Evolutionary conservation across 2,888 invertebrate genomes (phyloP).

Genomic region (Aquatica leii): DNA sequence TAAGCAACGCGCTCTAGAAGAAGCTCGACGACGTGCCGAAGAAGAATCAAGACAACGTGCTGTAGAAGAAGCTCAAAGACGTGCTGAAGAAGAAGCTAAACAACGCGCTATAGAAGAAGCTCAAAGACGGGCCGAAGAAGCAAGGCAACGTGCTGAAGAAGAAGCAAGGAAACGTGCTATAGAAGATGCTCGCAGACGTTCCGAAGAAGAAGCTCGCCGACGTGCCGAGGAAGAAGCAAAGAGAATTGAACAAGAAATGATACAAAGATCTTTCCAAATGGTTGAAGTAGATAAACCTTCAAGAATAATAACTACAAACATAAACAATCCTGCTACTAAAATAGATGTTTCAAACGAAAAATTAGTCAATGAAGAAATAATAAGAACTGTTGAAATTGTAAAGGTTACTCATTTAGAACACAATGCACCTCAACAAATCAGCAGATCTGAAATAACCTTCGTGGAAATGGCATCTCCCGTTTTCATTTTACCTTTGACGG

Average conservation of each 20-base stretch:
- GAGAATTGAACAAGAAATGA: no score
- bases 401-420: constrained; percentile 29
- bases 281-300: not conserved
- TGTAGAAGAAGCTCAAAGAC: constrained; percentile 38
- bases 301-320: not conserved
- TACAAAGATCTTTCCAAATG: not conserved
- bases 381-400: constrained; percentile 23
- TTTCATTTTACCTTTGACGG: constrained; percentile 68
- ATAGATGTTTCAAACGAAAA: not conserved
- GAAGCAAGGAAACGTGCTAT: constrained; percentile 10
- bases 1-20: not conserved
- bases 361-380: constrained; percentile 7
- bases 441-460: constrained; percentile 20
- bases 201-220: constrained; percentile 4
- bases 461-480: constrained; percentile 62
- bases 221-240: constrained; percentile 29
- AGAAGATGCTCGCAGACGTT: constrained; percentile 32
- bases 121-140: not conserved
- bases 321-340: not conserved
- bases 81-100: constrained; percentile 28
- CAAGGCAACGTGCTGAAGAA: constrained; percentile 7
- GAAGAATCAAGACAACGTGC: constrained; percentile 24
- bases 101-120: no score
- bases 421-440: constrained; percentile 27
- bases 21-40: not conserved